Evolutionary conservation across 2,888 invertebrate species (phyloP), one percentile per base, ranked within the genome.

Genomic region (Digitonthophagus gazella): DNA sequence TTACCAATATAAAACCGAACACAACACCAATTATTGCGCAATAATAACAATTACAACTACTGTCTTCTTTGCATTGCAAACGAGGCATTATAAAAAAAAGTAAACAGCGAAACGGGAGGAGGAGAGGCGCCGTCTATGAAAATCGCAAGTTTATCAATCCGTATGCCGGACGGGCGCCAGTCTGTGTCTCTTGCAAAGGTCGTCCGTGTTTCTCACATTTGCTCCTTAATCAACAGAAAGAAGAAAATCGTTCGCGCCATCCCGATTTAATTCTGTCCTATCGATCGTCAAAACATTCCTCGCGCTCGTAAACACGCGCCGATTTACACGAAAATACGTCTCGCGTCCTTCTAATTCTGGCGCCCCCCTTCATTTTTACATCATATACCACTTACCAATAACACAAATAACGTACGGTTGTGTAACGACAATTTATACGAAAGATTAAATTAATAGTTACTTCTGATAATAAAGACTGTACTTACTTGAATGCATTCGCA

Each of bases 401-500:
- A 5, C 28, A 5, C 11, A 44, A 44, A 44, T 44, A 44, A 11
- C 6, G 6, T 44, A 44, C 11, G 28, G 20, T 61, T 61, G 61
- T 14, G 19, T 18, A 18, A 18, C 18, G 61, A 61, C 3, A 58
- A 15, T 58, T 8, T 44, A 44, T 5, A 44, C 3, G 11, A 44
- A 1, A 6, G 28, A 8, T 6, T 44, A 44, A 44, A 44, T 44
- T 8, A 44, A 58, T 57, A 54, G 11, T 54, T 54, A 54, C 54
- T 11, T 54, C 3, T 57, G 16, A 11, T 64, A 14, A 64, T 19
- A 22, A 14, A 8, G 20, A 58, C 14, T 11, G 55, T 56, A 58
- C 95, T 92, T 89, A 97, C 97, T 88, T 93, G 90, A 79, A 94
- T 88, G 86, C 97, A 97, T 87, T 95, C 93, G 86, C 97, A 97